phyloP scores from a whole-genome alignment of 2,888 invertebrate species.

The Agrochola macilenta region DNA sequence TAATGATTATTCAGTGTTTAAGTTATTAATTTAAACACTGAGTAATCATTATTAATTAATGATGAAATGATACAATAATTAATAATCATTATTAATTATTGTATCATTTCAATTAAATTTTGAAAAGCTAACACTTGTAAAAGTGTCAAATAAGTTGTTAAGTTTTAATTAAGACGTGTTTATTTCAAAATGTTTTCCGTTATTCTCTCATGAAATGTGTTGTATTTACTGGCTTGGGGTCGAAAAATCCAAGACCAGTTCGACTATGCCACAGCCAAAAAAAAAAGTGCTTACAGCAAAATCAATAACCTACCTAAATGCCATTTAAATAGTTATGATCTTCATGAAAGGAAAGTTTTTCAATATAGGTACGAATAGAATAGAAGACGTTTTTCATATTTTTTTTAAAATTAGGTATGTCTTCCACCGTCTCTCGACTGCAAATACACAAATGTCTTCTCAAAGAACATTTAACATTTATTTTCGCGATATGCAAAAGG shows the following conservation, averaged over 20 bases:
- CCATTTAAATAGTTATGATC: background rate
- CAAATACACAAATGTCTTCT: background rate
- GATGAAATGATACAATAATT: no score
- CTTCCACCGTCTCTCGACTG: background rate
- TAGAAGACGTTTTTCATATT: background rate
- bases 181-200: background rate
- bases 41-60: no score
- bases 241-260: background rate
- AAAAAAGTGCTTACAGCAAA: background rate
- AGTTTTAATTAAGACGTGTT: constrained; percentile 11
- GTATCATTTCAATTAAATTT: no score
- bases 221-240: background rate
- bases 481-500: background rate
- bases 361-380: background rate
- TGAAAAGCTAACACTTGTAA: no score
- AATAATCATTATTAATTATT: no score
- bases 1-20: constrained; percentile 6
- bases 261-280: background rate
- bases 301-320: no score
- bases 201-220: no score
- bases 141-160: constrained; percentile 16
- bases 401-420: background rate
- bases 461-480: background rate
- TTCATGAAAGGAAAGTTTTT: background rate
- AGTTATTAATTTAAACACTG: background rate